Evolutionary conservation across 64 coral and sea anemone species (phyloP).

Genomic region (Stylophora pistillata): DNA sequence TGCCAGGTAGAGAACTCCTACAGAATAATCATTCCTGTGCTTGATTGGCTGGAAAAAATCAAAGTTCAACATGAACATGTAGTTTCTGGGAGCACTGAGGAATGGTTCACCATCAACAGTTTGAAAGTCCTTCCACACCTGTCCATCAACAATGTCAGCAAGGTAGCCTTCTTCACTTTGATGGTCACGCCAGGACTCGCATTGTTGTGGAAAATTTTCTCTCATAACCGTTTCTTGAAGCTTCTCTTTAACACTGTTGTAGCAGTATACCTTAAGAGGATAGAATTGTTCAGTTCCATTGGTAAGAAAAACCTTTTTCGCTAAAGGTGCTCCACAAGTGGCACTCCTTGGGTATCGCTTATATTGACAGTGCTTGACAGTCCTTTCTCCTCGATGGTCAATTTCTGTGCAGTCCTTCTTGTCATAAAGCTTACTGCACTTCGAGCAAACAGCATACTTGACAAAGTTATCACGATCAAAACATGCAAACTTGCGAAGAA

Average conservation of each 20-base stretch:
- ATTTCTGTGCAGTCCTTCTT: slow-evolving; percentile 19
- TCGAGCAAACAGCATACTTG: slow-evolving; percentile 39
- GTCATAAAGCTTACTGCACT: slow-evolving; percentile 36
- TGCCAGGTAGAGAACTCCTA: slow-evolving; percentile 59
- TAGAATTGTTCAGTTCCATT: slow-evolving; percentile 42
- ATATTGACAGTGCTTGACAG: slow-evolving; percentile 24
- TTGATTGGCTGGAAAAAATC: slow-evolving; percentile 63
- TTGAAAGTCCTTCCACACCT: slow-evolving; percentile 37
- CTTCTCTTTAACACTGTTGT: slow-evolving; percentile 9
- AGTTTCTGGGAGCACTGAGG: slow-evolving; percentile 12
- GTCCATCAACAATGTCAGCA: slow-evolving; percentile 17
- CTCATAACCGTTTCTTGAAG: not conserved
- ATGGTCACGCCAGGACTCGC: not conserved
- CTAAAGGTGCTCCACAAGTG: slow-evolving; percentile 37
- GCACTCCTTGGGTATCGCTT: slow-evolving; percentile 17
- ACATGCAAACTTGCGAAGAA: not conserved
- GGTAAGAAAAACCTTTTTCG: slow-evolving; percentile 7
- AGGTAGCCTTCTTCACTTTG: not conserved
- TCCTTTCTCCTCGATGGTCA: not conserved
- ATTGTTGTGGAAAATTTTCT: not conserved
- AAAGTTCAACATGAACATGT: slow-evolving; percentile 45
- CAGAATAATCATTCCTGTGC: slow-evolving; percentile 52
- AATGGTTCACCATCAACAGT: slow-evolving; percentile 43
- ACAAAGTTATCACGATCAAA: slow-evolving; percentile 51
- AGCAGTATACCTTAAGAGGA: not conserved